Percentiles rank a stretch among this genome's conserved stretches.
These are phyloP conservation scores for Aplocera efformata DNA, from an alignment of 2,888 invertebrate genomes.

Conservation along the genomic window DNA sequence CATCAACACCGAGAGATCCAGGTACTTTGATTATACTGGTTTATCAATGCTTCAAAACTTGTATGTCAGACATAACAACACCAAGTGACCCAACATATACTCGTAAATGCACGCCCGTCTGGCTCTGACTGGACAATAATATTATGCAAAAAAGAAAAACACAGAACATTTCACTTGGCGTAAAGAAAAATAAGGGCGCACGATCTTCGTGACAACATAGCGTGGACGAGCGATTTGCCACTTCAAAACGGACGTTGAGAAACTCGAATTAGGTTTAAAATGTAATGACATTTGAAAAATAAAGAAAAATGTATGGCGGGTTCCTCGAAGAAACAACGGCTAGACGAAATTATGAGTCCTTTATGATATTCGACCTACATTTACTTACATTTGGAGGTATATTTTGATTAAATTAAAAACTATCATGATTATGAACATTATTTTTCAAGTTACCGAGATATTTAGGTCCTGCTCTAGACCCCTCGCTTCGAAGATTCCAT, in stretches of 20 bases:
- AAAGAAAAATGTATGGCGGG: slow-evolving; percentile 30
- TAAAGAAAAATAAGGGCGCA: slow-evolving; percentile 62
- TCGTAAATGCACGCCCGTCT: slow-evolving; percentile 11
- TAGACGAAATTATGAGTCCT: slow-evolving; percentile 53
- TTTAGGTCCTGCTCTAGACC: no score
- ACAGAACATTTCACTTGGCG: slow-evolving; percentile 26
- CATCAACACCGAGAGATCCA: no score
- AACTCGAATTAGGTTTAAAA: slow-evolving; percentile 37
- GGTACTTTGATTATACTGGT: no score
- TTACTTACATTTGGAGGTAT: slow-evolving; percentile 29
- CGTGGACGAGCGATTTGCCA: slow-evolving; percentile 41
- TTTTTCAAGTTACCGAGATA: no score
- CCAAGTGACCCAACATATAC: slow-evolving; percentile 2
- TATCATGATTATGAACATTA: no score
- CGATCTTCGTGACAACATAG: slow-evolving; percentile 65
- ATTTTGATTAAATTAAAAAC: no score
- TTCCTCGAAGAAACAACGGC: slow-evolving; percentile 47
- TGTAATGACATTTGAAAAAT: slow-evolving; percentile 27
- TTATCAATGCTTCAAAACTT: no score
- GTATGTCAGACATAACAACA: slow-evolving; percentile 1
- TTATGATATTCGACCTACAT: slow-evolving; percentile 43
- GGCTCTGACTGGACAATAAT: slow-evolving; percentile 5
- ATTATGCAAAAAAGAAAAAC: slow-evolving; percentile 24
- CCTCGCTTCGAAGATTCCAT: no score
- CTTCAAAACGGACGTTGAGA: slow-evolving; percentile 15